Percentiles rank a stretch among this genome's conserved stretches.
Evolutionary conservation across 2,888 invertebrate species (phyloP).

Genomic region (Cybosia mesomella): DNA sequence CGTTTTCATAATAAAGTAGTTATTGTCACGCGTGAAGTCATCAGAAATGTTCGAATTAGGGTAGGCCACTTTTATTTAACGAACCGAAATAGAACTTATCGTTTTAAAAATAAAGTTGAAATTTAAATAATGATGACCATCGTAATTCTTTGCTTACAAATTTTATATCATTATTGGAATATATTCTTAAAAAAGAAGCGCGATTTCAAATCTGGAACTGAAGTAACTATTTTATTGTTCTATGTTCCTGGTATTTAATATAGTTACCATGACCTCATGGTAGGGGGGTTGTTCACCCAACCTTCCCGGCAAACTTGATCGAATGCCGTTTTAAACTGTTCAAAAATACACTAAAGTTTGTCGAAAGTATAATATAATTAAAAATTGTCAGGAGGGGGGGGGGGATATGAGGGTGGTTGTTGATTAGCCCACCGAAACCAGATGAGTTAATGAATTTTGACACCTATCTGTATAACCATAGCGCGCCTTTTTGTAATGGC

Average conservation of each 20-base stretch:
- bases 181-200: background rate
- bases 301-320: background rate
- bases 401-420: background rate
- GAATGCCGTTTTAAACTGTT: background rate
- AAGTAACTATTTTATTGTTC: background rate
- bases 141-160: background rate
- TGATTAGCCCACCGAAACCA: background rate
- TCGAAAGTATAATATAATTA: background rate
- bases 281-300: background rate
- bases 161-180: background rate
- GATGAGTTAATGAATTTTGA: no score
- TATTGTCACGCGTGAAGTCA: conserved; percentile 1
- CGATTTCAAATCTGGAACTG: background rate
- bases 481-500: no score
- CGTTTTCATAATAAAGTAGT: conserved; percentile 12
- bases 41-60: background rate
- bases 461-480: no score
- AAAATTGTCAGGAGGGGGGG: no score
- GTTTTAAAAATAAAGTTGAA: background rate
- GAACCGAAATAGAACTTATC: background rate
- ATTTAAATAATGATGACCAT: background rate
- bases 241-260: background rate
- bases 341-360: background rate
- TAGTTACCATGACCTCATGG: background rate
- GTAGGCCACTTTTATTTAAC: background rate